These are phyloP conservation scores for Oceanites oceanicus DNA, from an alignment of 2,113 vertebrate genomes.

Conservation along the genomic window DNA sequence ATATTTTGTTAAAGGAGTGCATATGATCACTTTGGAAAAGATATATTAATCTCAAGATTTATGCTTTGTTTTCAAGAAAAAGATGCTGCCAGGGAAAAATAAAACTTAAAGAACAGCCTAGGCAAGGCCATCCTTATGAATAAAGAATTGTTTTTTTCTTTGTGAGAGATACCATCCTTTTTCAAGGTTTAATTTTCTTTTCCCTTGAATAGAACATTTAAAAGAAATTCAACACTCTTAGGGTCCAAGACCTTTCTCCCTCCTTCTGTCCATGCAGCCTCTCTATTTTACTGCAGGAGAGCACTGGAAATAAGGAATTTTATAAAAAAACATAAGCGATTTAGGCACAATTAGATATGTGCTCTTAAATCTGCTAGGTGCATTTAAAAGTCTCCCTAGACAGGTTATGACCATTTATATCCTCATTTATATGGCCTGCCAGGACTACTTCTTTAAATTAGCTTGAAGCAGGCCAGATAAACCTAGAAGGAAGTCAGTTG, in stretches of 20 bases:
- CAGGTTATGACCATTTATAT: slow-evolving; percentile 32
- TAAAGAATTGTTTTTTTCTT: not conserved
- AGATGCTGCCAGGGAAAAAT: not conserved
- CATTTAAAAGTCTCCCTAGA: slow-evolving; percentile 9
- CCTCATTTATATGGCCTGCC: slow-evolving; percentile 50
- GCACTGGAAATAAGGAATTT: slow-evolving; percentile 6
- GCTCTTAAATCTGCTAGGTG: slow-evolving; percentile 28
- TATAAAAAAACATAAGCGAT: slow-evolving; percentile 4
- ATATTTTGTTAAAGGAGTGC: not conserved
- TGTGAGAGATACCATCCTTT: not conserved
- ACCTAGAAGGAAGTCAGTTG: not conserved
- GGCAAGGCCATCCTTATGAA: not conserved
- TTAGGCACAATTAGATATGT: slow-evolving; percentile 14
- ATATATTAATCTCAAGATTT: not conserved
- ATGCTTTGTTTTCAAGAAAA: not conserved
- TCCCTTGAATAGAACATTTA: not conserved
- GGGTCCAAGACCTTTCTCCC: not conserved
- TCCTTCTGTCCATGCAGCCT: not conserved
- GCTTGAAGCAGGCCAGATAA: slow-evolving; percentile 50
- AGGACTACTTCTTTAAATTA: slow-evolving; percentile 56
- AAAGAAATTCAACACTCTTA: not conserved
- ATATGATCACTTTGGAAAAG: not conserved
- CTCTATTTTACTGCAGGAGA: not conserved
- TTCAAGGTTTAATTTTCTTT: not conserved
- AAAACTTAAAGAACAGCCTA: not conserved